These are phyloP conservation scores for Nemotelus nigrinus DNA, from an alignment of 2,888 invertebrate genomes.

Conservation along the genomic window DNA sequence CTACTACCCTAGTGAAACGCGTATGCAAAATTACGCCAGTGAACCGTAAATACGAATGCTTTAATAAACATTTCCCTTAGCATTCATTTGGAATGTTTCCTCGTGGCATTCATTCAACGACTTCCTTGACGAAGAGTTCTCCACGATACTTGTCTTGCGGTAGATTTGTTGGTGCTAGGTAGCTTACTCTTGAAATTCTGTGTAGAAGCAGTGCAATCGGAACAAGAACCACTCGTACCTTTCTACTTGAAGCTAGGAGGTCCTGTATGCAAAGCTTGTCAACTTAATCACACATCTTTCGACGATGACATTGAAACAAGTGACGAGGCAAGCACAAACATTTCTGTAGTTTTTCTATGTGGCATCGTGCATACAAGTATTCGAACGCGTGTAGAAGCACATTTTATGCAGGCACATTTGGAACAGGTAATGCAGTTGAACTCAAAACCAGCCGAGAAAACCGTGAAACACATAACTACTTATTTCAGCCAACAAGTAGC, in stretches of 20 bases:
- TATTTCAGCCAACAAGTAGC: background rate
- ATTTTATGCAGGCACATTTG: background rate
- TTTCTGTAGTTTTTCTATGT: background rate
- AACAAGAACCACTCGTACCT: constrained; percentile 1
- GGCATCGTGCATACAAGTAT: background rate
- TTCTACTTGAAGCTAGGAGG: background rate
- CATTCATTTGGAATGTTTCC: constrained; percentile 11
- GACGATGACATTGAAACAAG: constrained; percentile 25
- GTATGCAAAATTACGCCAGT: too few species aligned
- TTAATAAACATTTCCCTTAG: constrained; percentile 31
- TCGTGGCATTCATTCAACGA: constrained; percentile 20
- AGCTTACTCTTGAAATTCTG: constrained; percentile 15
- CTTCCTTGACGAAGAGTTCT: constrained; percentile 5
- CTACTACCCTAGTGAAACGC: too few species aligned
- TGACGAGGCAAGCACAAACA: background rate
- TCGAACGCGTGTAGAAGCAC: background rate
- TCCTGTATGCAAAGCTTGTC: constrained; percentile 20
- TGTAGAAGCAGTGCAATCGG: background rate
- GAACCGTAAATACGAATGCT: constrained; percentile 10
- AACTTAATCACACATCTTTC: constrained; percentile 29
- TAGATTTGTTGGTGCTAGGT: background rate
- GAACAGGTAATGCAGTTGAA: constrained; percentile 14
- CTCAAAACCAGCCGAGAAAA: constrained; percentile 2
- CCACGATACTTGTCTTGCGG: constrained; percentile 5
- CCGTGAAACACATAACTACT: background rate